Evolutionary conservation across 2,113 vertebrate genomes (phyloP).

Genomic region (Carassius auratus): DNA sequence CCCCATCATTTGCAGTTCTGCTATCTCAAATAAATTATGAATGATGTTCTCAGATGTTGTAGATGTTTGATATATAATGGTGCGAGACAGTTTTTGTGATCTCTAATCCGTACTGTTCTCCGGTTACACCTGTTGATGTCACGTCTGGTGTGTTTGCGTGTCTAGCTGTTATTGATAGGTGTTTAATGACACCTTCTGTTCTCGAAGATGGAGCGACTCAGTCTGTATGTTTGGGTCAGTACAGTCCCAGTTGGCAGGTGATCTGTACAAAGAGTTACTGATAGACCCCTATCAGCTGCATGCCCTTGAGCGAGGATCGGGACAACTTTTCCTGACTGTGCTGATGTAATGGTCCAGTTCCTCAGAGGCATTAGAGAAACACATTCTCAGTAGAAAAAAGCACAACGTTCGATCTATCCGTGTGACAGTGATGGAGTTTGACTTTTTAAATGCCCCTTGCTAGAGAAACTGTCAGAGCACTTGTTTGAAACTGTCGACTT

Average conservation of each 20-base stretch:
- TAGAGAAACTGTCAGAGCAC: background rate
- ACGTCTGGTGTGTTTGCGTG: background rate
- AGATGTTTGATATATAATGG: background rate
- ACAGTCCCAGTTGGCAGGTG: background rate
- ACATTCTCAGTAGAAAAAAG: constrained; percentile 24
- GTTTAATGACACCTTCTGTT: constrained; percentile 30
- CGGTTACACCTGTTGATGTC: constrained; percentile 28
- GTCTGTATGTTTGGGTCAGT: background rate
- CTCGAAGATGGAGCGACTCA: background rate
- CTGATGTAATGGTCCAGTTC: constrained; percentile 33
- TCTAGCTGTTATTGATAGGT: constrained; percentile 26
- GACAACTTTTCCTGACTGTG: constrained; percentile 33
- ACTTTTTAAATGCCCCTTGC: background rate
- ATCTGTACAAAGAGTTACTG: constrained; percentile 18
- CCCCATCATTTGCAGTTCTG: background rate
- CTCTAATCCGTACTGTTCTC: background rate
- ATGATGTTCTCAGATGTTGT: constrained; percentile 9
- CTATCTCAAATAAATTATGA: constrained; percentile 21
- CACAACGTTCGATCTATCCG: background rate
- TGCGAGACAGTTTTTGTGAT: background rate
- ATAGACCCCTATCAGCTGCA: background rate
- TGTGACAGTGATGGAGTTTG: constrained; percentile 33
- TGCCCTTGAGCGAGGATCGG: constrained; percentile 3
- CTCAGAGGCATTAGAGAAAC: constrained; percentile 30
- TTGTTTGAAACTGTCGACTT: constrained; percentile 1